Evolutionary conservation across 2,113 vertebrate species (phyloP).

Genomic region (Tauraco erythrolophus): DNA sequence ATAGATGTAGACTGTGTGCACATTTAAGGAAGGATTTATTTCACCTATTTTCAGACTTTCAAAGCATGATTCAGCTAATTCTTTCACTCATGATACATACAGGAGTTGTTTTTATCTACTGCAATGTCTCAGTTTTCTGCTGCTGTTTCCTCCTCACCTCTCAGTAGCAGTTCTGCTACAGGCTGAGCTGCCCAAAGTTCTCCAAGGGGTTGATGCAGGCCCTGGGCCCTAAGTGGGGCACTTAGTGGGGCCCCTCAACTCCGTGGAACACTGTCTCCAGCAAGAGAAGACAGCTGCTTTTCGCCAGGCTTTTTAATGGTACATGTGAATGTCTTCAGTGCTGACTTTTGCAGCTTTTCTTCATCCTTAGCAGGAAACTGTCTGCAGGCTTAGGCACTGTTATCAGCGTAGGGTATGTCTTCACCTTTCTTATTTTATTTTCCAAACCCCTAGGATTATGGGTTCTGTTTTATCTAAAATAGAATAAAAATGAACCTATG

Average conservation of each 20-base stretch:
- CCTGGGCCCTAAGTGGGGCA: background rate
- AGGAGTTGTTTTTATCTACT: background rate
- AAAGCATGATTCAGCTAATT: background rate
- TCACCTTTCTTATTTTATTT: background rate
- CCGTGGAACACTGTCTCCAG: background rate
- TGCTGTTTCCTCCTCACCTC: background rate
- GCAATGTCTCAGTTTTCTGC: background rate
- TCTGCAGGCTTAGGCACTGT: background rate
- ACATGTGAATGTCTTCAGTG: background rate
- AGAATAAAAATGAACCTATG: background rate
- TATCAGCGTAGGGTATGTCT: rapidly evolving
- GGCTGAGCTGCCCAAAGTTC: rapidly evolving
- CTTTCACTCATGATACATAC: background rate
- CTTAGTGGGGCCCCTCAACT: background rate
- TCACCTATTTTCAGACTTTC: background rate
- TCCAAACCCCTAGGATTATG: background rate
- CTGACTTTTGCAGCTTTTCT: background rate
- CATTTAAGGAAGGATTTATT: background rate
- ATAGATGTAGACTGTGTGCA: rapidly evolving
- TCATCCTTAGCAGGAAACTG: background rate
- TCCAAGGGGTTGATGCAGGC: background rate
- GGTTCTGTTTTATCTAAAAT: background rate
- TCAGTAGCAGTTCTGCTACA: background rate
- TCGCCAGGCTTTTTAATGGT: background rate
- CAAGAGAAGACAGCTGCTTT: background rate